phyloP scores from a whole-genome alignment of 2,888 invertebrate species.

The Gymnocheta viridis region DNA sequence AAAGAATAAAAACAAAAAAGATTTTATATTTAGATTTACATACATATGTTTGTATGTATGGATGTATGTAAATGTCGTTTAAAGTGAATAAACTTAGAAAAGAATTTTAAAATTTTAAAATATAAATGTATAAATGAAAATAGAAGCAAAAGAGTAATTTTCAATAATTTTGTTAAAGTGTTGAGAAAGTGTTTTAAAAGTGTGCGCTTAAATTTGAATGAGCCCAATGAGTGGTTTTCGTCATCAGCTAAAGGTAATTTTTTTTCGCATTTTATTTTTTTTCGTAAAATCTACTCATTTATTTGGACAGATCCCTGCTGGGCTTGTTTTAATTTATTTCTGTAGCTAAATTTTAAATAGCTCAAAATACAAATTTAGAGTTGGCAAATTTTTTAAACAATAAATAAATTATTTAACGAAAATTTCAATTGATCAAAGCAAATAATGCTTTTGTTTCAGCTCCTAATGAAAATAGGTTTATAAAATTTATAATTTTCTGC shows the following conservation, averaged over 20 bases:
- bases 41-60: no score
- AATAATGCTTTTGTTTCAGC: slow-evolving; percentile 3
- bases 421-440: background rate
- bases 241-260: slow-evolving; percentile 81
- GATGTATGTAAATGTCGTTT: background rate
- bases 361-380: slow-evolving; percentile 25
- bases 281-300: background rate
- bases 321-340: background rate
- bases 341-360: background rate
- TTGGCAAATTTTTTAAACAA: slow-evolving; percentile 30
- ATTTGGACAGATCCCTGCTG: background rate
- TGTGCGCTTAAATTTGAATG: slow-evolving; percentile 75
- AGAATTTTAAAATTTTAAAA: background rate
- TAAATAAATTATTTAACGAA: background rate
- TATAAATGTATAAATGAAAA: background rate
- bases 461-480: background rate
- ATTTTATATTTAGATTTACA: no score
- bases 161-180: background rate
- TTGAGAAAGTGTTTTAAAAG: slow-evolving; percentile 18
- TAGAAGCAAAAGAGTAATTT: background rate
- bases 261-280: background rate
- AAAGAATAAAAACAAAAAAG: background rate
- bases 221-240: slow-evolving; percentile 82
- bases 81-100: background rate
- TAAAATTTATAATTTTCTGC: background rate